Evolutionary conservation across 2,888 invertebrate species (phyloP).

Genomic region (Andrena haemorrhoa): DNA sequence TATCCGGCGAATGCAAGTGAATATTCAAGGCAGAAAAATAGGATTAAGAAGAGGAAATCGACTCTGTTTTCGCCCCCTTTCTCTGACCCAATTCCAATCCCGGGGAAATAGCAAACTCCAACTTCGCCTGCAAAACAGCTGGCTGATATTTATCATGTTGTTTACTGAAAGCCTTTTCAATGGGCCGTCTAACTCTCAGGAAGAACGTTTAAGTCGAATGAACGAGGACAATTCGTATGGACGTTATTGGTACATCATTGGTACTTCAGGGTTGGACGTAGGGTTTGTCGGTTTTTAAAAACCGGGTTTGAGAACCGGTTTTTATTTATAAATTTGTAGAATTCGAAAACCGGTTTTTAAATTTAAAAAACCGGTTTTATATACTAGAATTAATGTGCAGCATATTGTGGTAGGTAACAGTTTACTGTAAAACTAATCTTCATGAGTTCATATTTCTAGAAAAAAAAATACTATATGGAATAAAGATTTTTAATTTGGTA

Average conservation of each 20-base stretch:
- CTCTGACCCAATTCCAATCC: constrained; percentile 35
- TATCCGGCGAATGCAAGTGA: neutral
- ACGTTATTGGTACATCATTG: neutral
- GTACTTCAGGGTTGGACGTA: too few relatives aligned
- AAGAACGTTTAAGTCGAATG: neutral
- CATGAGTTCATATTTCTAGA: too few relatives aligned
- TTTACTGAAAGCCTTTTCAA: constrained; percentile 37
- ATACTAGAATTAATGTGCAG: too few relatives aligned
- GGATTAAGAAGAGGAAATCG: neutral
- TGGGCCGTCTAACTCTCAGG: neutral
- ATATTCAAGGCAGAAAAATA: constrained; percentile 17
- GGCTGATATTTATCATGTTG: constrained; percentile 53
- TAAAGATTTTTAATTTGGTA: too few relatives aligned
- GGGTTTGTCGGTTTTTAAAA: too few relatives aligned
- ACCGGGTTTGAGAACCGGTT: too few relatives aligned
- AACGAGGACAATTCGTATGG: constrained; percentile 4
- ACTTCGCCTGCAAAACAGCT: neutral
- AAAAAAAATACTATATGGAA: too few relatives aligned
- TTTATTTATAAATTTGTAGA: too few relatives aligned
- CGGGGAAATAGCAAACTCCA: constrained; percentile 36
- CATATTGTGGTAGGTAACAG: too few relatives aligned
- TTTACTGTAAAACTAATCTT: too few relatives aligned
- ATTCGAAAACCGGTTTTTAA: too few relatives aligned
- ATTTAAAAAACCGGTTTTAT: too few relatives aligned
- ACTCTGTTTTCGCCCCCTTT: neutral